phyloP scores from a whole-genome alignment of 1,140 invertebrate species.

The Galleria mellonella region DNA sequence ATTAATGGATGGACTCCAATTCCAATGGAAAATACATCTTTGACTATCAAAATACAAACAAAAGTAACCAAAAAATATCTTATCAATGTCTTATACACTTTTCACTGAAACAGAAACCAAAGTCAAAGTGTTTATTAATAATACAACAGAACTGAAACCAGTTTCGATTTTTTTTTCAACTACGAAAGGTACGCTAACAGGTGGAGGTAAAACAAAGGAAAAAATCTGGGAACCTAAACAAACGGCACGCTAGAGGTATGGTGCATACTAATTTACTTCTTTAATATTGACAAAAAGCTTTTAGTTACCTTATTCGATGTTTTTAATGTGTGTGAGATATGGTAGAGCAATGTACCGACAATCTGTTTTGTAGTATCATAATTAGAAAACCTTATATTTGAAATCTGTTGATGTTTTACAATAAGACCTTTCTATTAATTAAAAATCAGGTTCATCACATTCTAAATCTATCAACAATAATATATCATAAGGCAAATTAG shows the following conservation, averaged over 20 bases:
- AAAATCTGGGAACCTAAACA: conserved; percentile 19
- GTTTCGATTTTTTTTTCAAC: conserved; percentile 7
- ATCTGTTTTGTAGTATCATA: neutral
- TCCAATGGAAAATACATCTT: too few species aligned
- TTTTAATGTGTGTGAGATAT: neutral
- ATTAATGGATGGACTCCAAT: too few species aligned
- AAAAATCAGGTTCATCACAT: too few species aligned
- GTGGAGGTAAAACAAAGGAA: conserved; percentile 8
- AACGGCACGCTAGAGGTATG: conserved; percentile 20
- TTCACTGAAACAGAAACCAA: too few species aligned
- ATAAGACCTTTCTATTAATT: too few species aligned
- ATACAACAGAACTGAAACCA: neutral
- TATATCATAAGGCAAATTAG: too few species aligned
- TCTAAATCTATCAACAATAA: too few species aligned
- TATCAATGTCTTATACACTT: too few species aligned
- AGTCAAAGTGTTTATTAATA: too few species aligned
- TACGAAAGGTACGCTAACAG: conserved; percentile 5
- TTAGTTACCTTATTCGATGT: conserved; percentile 12
- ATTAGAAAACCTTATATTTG: neutral
- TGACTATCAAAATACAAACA: too few species aligned
- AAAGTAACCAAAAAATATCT: too few species aligned
- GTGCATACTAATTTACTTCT: conserved; percentile 36
- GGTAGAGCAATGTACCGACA: neutral
- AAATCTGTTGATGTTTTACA: too few species aligned
- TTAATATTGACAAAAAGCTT: conserved; percentile 29